Evolutionary conservation across 2,113 vertebrate genomes (phyloP).

Genomic region (Symphodus melops): DNA sequence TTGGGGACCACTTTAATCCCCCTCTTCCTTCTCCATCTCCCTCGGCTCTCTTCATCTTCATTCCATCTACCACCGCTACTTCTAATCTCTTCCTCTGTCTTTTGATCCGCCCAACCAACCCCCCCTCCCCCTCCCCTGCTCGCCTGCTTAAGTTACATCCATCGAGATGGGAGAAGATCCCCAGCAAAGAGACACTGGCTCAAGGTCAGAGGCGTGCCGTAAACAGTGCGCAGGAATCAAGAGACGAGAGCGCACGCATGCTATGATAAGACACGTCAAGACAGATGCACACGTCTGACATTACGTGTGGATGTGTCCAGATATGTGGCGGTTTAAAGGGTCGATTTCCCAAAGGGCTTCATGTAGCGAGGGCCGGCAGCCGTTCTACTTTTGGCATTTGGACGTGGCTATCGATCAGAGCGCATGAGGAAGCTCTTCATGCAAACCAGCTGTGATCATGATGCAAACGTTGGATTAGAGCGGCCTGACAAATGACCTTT

Average conservation of each 20-base stretch:
- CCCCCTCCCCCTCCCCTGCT: neutral
- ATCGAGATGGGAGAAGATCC: slow-evolving; percentile 1
- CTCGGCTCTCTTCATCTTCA: slow-evolving; percentile 20
- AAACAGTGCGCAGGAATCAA: neutral
- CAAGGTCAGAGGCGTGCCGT: slow-evolving; percentile 51
- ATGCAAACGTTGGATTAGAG: neutral
- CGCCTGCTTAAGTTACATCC: slow-evolving; percentile 16
- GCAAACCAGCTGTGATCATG: slow-evolving; percentile 20
- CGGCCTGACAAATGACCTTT: slow-evolving; percentile 53
- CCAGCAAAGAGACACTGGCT: slow-evolving; percentile 16
- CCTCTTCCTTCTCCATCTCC: slow-evolving; percentile 13
- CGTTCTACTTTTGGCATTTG: slow-evolving; percentile 40
- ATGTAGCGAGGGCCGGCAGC: neutral
- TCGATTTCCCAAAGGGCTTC: neutral
- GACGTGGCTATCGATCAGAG: slow-evolving; percentile 39
- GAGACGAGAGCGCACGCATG: neutral
- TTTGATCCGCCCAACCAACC: neutral
- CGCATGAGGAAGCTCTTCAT: slow-evolving; percentile 5
- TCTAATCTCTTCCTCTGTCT: neutral
- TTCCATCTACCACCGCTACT: slow-evolving; percentile 8
- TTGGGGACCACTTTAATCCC: slow-evolving; percentile 20
- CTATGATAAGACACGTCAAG: neutral
- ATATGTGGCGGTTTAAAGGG: neutral
- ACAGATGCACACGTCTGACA: slow-evolving; percentile 5
- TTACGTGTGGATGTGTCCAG: neutral